These are phyloP conservation scores for Eucera pruinosa DNA, from an alignment of 2,888 invertebrate species.

Conservation along the genomic window DNA sequence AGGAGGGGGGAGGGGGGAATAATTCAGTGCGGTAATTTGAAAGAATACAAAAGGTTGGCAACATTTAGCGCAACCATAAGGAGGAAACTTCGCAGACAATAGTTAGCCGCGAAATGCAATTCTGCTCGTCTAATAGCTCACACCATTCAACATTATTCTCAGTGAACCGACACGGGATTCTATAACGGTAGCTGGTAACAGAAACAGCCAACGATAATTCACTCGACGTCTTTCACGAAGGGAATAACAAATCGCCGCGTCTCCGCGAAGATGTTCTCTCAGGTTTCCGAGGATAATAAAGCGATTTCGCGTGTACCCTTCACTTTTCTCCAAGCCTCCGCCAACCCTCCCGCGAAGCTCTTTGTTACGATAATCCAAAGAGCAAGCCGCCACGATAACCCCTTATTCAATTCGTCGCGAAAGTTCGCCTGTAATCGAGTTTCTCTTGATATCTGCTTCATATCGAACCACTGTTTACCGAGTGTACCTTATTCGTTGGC, in stretches of 20 bases:
- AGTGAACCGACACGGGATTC: not conserved
- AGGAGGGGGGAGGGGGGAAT: not conserved
- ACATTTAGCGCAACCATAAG: not conserved
- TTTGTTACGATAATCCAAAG: constrained; percentile 4
- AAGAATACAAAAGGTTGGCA: not conserved
- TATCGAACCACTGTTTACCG: too few relatives aligned
- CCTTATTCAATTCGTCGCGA: not conserved
- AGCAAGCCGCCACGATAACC: not conserved
- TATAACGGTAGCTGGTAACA: not conserved
- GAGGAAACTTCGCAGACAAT: not conserved
- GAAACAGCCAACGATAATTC: constrained; percentile 11
- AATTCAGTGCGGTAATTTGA: not conserved
- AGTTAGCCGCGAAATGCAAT: not conserved
- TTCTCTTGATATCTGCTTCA: too few relatives aligned
- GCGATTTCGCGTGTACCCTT: constrained; percentile 3
- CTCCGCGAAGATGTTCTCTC: not conserved
- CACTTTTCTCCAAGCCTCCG: not conserved
- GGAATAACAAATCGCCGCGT: constrained; percentile 2
- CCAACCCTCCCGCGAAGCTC: too few relatives aligned
- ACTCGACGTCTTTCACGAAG: not conserved
- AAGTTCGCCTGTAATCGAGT: not conserved
- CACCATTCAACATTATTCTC: not conserved
- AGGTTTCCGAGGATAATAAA: constrained; percentile 4
- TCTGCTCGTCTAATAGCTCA: not conserved
- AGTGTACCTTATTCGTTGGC: too few relatives aligned